Base-by-base conservation (phyloP, 2,888 invertebrate species). In the Petrolisthes cinctipes region DNA sequence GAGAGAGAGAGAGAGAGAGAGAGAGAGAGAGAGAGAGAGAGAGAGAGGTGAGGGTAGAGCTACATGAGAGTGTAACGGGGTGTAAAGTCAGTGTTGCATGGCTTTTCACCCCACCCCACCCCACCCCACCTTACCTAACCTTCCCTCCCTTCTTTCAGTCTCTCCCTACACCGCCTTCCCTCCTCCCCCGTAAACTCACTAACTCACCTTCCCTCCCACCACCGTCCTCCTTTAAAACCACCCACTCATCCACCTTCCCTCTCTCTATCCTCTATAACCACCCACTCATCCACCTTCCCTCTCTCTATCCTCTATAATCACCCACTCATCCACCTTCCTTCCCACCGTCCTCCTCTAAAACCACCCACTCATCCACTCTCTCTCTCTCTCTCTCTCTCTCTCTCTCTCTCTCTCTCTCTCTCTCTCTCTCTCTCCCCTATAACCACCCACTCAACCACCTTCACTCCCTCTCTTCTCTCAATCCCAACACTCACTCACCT, bases 1-100 rank as follows among this genome's bases (percentile, higher is more conserved):
- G 20, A 56, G 56, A 61, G 81, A 81, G 81, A 53, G 53, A 71
- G 71, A 82, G 51, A 54, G 68, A 71, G 82, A 61, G 71, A 71
- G 82, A 82, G 82, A 51, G 61, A 37, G 71, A 53, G 82, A 71
- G 71, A 53, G 51, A 71, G 61, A 71, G 53, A 53, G 71, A n/a
- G 82, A 17, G 68, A n/a, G 57, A 73, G 82, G 54, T 14, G 53
- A 51, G 37, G 80, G n/a, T 1, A n/a, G 57, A 17, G 20, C 23
- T 7, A 80, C 5, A 57, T 23, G 57, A 57, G 80, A 56, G 20
- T 57, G 20, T 17, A 9, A 5, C 14, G 23, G 11, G 57, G 78
- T 54, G 14, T 53, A 51, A 51, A 78, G 53, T 53, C 78, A 78
- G 78, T 54, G 53, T 78, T 78, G 80, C 78, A 53, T 78, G 53